phyloP scores from a whole-genome alignment of 2,888 invertebrate species.

The Mantis religiosa region DNA sequence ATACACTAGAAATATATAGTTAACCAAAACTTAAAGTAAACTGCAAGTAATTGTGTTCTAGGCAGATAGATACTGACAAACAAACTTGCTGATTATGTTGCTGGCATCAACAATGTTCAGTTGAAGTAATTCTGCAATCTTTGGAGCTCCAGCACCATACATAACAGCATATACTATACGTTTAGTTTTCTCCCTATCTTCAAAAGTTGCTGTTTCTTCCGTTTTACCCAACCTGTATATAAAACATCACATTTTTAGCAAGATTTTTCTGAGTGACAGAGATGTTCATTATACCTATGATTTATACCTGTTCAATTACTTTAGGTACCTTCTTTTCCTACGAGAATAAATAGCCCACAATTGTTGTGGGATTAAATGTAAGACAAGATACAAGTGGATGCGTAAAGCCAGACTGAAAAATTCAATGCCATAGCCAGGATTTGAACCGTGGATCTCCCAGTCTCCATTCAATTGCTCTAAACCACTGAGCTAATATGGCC shows the following conservation, averaged over 20 bases:
- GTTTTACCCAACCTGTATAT: conserved; percentile 43
- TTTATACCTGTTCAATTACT: background rate
- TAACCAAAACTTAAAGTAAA: too few species aligned
- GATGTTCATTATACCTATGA: too few species aligned
- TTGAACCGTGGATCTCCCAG: too few species aligned
- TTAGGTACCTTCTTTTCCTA: background rate
- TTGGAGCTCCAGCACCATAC: conserved; percentile 50
- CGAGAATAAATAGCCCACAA: background rate
- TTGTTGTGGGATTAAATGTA: too few species aligned
- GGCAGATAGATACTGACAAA: conserved; percentile 39
- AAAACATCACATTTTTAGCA: background rate
- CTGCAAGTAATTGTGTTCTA: too few species aligned
- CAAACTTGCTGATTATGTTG: conserved; percentile 43
- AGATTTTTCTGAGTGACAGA: too few species aligned
- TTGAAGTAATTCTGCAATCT: conserved; percentile 46
- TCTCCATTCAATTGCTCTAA: too few species aligned
- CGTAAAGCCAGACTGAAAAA: too few species aligned
- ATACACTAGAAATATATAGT: too few species aligned
- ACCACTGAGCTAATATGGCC: too few species aligned
- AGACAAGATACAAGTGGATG: too few species aligned
- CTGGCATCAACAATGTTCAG: conserved; percentile 43
- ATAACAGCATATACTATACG: conserved; percentile 50
- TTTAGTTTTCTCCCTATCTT: conserved; percentile 50
- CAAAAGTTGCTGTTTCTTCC: conserved; percentile 37
- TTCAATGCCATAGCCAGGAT: too few species aligned